Conservation (phyloP, 1,140 invertebrate genomes). For the Zophobas atratus region DNA sequence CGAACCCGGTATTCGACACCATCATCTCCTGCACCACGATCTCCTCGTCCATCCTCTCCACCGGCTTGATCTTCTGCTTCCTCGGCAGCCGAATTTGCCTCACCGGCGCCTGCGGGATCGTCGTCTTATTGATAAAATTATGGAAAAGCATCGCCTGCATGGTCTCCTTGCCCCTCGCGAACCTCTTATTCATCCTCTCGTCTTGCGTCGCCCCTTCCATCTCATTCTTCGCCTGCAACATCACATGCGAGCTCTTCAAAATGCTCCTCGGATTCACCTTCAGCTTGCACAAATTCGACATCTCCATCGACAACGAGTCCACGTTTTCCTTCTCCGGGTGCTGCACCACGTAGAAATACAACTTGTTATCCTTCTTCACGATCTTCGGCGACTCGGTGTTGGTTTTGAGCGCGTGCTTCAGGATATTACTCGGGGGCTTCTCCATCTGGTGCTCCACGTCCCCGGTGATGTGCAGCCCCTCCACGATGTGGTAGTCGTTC, state of each 20-base stretch:
- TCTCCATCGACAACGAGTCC: slow-evolving; percentile 36
- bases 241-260: slow-evolving; percentile 55
- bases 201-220: slow-evolving; percentile 16
- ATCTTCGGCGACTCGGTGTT: slow-evolving; percentile 32
- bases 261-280: slow-evolving; percentile 61
- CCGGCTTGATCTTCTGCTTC: slow-evolving; percentile 64
- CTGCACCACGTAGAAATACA: slow-evolving; percentile 56
- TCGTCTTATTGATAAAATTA: slow-evolving; percentile 64
- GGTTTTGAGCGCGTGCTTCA: slow-evolving; percentile 47
- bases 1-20: slow-evolving; percentile 61
- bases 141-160: slow-evolving; percentile 60
- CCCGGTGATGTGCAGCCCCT: slow-evolving; percentile 56
- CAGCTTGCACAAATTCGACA: slow-evolving; percentile 13
- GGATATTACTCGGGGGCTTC: slow-evolving; percentile 48
- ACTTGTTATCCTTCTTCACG: slow-evolving; percentile 29
- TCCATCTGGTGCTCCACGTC: slow-evolving; percentile 42
- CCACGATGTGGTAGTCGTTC: slow-evolving; percentile 57
- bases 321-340: slow-evolving; percentile 63
- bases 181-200: slow-evolving; percentile 58
- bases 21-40: slow-evolving; percentile 65
- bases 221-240: slow-evolving; percentile 16
- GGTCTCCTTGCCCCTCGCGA: slow-evolving; percentile 61
- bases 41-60: slow-evolving; percentile 61
- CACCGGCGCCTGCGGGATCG: slow-evolving; percentile 62
- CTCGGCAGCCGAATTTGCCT: slow-evolving; percentile 60